A percentile compares a stretch with the other conserved stretches of the same genome.
These are phyloP conservation scores for Thaumatotibia leucotreta DNA, from an alignment of 1,140 invertebrate genomes.

Conservation along the genomic window DNA sequence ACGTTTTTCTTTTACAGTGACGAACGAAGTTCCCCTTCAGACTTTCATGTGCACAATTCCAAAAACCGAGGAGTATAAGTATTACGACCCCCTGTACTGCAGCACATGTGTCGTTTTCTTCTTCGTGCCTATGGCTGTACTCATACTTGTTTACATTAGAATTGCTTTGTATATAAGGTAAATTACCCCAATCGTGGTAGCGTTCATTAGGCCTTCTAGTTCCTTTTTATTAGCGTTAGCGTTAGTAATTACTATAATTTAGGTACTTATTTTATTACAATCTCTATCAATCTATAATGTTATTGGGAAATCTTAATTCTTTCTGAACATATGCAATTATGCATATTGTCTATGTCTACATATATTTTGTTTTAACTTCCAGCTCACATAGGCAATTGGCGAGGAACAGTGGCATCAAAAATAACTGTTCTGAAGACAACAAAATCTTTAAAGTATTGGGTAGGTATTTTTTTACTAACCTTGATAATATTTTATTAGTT, in stretches of 20 bases:
- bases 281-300: no score
- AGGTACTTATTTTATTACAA: no score
- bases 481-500: no score
- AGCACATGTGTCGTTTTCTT: background rate
- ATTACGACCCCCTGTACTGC: background rate
- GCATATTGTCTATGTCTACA: background rate
- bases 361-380: background rate
- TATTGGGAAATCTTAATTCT: no score
- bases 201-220: no score
- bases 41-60: background rate
- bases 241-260: no score
- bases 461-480: background rate
- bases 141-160: background rate
- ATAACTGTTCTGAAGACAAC: background rate
- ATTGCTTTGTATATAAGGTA: slow-evolving; percentile 1
- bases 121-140: background rate
- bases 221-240: no score
- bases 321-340: no score
- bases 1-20: background rate
- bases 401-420: background rate
- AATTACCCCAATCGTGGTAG: background rate
- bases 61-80: background rate
- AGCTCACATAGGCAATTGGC: background rate
- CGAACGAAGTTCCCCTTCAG: background rate
- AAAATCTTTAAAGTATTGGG: background rate